Evolutionary conservation across 2,797 vertebrate genomes (phyloP).

Genomic region (Sus cebifrons): DNA sequence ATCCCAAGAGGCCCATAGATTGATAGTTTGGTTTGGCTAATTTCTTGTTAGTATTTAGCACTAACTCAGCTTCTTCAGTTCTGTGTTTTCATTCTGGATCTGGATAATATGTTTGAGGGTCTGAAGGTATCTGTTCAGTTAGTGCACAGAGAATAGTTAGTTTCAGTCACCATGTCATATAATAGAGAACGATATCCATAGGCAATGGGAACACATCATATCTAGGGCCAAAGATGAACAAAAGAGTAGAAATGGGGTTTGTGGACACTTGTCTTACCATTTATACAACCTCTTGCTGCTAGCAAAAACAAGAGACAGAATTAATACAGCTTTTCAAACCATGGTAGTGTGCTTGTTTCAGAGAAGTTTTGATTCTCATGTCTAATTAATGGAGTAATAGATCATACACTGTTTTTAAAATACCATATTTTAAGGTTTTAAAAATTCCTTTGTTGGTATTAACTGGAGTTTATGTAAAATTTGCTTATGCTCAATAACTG

Average conservation of each 20-base stretch:
- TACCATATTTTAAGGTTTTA: conserved; percentile 18
- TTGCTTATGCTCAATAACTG: not conserved
- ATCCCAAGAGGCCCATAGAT: not conserved
- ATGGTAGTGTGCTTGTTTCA: not conserved
- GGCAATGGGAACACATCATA: not conserved
- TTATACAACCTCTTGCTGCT: not conserved
- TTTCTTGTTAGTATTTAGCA: not conserved
- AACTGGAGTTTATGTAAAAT: not conserved
- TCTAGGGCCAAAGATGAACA: not conserved
- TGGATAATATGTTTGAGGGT: not conserved
- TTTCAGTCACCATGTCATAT: not conserved
- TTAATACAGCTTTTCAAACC: not conserved
- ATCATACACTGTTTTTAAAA: not conserved
- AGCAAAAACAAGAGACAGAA: not conserved
- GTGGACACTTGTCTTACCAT: not conserved
- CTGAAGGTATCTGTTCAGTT: not conserved
- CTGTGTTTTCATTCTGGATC: not conserved
- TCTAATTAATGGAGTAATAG: not conserved
- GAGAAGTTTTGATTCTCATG: not conserved
- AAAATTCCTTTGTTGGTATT: not conserved
- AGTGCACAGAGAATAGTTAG: not conserved
- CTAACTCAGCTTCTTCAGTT: not conserved
- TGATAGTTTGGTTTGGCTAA: not conserved
- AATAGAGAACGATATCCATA: not conserved
- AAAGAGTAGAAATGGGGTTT: not conserved